Percentiles rank a stretch among this genome's conserved stretches.
phyloP scores from a whole-genome alignment of 2,888 invertebrate species.

The Microchrysa polita region DNA sequence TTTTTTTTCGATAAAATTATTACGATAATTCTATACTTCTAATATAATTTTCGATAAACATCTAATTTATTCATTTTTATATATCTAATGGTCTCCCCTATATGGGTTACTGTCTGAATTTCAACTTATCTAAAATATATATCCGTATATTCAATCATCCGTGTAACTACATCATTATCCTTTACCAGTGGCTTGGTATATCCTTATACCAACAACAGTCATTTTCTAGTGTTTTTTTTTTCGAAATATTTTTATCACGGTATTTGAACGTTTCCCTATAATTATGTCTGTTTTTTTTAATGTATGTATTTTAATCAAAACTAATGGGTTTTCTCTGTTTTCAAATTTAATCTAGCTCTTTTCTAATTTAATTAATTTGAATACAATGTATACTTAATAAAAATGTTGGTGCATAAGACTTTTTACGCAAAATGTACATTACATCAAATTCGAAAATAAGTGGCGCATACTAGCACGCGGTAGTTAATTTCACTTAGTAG shows the following conservation, averaged over 20 bases:
- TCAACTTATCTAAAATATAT: slow-evolving; percentile 6
- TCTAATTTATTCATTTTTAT: slow-evolving; percentile 39
- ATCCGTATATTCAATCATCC: too few relatives aligned
- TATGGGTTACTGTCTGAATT: slow-evolving; percentile 10
- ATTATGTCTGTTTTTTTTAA: slow-evolving; percentile 1
- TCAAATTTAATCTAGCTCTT: not conserved
- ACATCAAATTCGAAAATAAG: slow-evolving; percentile 39
- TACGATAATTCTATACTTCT: too few relatives aligned
- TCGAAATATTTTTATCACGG: slow-evolving; percentile 27
- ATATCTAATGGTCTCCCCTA: slow-evolving; percentile 48
- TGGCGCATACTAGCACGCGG: too few relatives aligned
- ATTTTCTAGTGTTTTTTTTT: too few relatives aligned
- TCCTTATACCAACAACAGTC: too few relatives aligned
- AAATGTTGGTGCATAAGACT: slow-evolving; percentile 46
- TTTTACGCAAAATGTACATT: slow-evolving; percentile 41
- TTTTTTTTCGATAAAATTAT: slow-evolving; percentile 6
- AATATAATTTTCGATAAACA: not conserved
- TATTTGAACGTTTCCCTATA: slow-evolving; percentile 9
- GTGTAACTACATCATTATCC: too few relatives aligned
- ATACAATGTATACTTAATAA: slow-evolving; percentile 12
- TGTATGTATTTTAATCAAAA: slow-evolving; percentile 18
- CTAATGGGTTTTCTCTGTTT: not conserved
- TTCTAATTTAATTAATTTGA: slow-evolving; percentile 37
- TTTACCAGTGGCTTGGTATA: too few relatives aligned
- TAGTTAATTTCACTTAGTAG: slow-evolving; percentile 27